phyloP scores from a whole-genome alignment of 2,797 vertebrate species.

The Fringilla coelebs region DNA sequence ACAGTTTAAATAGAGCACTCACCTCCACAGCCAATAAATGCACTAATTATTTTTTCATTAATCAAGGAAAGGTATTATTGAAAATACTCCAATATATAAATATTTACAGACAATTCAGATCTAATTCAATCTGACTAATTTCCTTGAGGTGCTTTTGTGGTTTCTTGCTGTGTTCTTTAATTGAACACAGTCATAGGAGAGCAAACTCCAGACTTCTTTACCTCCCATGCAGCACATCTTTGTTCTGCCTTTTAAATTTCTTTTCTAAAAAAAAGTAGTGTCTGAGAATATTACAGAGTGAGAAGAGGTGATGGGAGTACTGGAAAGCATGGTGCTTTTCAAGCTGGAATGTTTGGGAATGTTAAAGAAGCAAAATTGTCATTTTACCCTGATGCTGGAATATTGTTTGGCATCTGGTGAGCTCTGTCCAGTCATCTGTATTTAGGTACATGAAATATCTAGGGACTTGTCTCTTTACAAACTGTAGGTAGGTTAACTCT shows the following conservation, averaged over 20 bases:
- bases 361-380: not conserved
- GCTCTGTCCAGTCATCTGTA: not conserved
- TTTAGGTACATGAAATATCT: not conserved
- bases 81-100: not conserved
- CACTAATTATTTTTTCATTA: not conserved
- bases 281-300: not conserved
- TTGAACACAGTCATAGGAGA: not conserved
- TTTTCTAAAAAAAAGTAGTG: not conserved
- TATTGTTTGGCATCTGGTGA: not conserved
- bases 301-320: not conserved
- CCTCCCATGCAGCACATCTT: constrained; percentile 4
- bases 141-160: constrained; percentile 11
- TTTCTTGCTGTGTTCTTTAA: constrained; percentile 59
- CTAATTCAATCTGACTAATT: constrained; percentile 39
- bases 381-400: not conserved
- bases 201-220: constrained; percentile 26
- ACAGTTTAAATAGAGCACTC: not conserved
- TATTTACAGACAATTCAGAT: constrained; percentile 31
- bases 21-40: not conserved
- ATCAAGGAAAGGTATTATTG: not conserved
- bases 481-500: not conserved
- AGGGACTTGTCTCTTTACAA: not conserved
- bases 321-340: not conserved
- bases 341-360: not conserved
- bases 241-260: not conserved